Percentiles rank a stretch among this genome's conserved stretches.
phyloP scores from a whole-genome alignment of 2,113 vertebrate genomes.

The Miniopterus natalensis region DNA sequence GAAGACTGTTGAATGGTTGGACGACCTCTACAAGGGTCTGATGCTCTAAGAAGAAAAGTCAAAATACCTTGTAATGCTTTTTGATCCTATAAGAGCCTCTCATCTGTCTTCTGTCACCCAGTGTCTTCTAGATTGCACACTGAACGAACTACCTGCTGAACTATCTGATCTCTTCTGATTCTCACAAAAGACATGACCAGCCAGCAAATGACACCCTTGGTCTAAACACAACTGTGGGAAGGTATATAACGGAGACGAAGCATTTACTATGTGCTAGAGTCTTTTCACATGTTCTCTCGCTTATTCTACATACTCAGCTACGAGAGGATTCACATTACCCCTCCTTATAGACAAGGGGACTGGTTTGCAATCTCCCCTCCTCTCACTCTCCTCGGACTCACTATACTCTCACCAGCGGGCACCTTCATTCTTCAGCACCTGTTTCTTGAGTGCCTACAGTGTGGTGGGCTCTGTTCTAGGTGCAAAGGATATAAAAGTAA shows the following conservation, averaged over 20 bases:
- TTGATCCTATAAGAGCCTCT: background rate
- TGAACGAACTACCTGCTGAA: background rate
- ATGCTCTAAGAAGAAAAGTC: slow-evolving; percentile 1
- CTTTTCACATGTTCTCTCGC: background rate
- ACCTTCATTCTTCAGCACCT: background rate
- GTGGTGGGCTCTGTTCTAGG: background rate
- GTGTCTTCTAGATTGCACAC: background rate
- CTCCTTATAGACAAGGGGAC: background rate
- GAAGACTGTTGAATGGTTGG: background rate
- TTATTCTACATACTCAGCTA: background rate
- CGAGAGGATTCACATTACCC: background rate
- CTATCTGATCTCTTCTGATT: background rate
- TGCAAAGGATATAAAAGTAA: background rate
- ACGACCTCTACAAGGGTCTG: background rate
- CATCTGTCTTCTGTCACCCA: background rate
- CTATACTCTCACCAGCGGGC: background rate
- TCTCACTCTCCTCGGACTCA: background rate
- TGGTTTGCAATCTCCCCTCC: background rate
- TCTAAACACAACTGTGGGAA: background rate
- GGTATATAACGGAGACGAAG: background rate
- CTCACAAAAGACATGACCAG: background rate
- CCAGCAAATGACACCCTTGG: background rate
- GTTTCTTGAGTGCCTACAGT: background rate
- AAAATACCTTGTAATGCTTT: background rate
- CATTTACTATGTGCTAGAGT: background rate